phyloP scores from a whole-genome alignment of 2,888 invertebrate genomes.

The Zygogramma bicolorata region DNA sequence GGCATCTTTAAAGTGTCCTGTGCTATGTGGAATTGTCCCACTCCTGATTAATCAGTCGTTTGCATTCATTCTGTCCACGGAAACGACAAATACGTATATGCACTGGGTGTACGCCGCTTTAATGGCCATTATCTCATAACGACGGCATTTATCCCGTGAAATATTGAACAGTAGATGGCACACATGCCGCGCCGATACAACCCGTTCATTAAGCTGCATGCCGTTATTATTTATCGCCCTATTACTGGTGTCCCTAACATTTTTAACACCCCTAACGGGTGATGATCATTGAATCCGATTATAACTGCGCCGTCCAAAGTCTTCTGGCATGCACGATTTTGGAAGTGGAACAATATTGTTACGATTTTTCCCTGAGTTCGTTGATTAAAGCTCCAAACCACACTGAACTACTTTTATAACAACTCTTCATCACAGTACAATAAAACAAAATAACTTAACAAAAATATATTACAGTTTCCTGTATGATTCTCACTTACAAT shows the following conservation, averaged over 20 bases:
- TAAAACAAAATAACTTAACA: too few relatives aligned
- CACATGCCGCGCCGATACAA: conserved; percentile 59
- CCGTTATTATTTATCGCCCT: conserved; percentile 60
- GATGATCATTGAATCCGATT: conserved; percentile 52
- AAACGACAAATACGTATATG: conserved; percentile 61
- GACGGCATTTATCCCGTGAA: conserved; percentile 62
- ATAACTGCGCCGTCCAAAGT: too few relatives aligned
- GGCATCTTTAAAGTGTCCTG: too few relatives aligned
- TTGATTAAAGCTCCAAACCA: too few relatives aligned
- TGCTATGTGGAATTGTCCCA: too few relatives aligned
- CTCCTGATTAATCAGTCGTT: conserved; percentile 50
- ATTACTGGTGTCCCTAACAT: conserved; percentile 58
- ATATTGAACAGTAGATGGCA: conserved; percentile 63
- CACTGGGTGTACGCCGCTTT: conserved; percentile 59
- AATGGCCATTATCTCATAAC: conserved; percentile 65
- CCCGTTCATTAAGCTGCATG: conserved; percentile 59
- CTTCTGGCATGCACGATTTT: too few relatives aligned
- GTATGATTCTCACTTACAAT: too few relatives aligned
- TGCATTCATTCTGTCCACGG: conserved; percentile 44
- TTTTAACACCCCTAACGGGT: conserved; percentile 56
- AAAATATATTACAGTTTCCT: too few relatives aligned
- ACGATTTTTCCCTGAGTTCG: too few relatives aligned
- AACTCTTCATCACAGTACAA: too few relatives aligned
- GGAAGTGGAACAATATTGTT: too few relatives aligned
- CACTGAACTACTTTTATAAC: too few relatives aligned